Conservation (phyloP, 92 coral and sea anemone genomes). For the Parazoanthus darwini region DNA sequence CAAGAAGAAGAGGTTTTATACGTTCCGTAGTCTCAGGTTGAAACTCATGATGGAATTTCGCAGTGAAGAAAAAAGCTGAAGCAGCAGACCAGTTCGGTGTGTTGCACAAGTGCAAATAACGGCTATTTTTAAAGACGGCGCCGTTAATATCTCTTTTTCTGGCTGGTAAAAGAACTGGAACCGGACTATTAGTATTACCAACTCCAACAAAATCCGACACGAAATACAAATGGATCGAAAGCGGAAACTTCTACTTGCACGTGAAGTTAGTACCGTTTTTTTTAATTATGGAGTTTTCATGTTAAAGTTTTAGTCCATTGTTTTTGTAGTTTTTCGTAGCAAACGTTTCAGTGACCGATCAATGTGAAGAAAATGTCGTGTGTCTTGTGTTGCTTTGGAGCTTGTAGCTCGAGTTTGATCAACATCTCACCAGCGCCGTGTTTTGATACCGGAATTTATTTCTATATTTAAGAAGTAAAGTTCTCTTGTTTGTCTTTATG, state of each 20-base stretch:
- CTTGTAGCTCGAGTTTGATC: neutral
- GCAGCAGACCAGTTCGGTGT: neutral
- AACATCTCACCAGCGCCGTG: too few species aligned
- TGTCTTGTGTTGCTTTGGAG: too few species aligned
- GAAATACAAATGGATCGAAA: neutral
- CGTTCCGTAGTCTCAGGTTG: neutral
- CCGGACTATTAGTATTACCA: neutral
- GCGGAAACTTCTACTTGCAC: neutral
- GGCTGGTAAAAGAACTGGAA: slow-evolving; percentile 13
- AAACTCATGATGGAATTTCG: slow-evolving; percentile 2
- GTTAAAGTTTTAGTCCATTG: too few species aligned
- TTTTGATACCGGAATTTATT: too few species aligned
- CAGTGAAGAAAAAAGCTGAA: neutral
- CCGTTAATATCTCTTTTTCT: neutral
- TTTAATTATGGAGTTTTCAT: neutral
- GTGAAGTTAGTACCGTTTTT: neutral
- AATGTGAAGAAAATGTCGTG: too few species aligned
- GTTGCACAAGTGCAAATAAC: neutral
- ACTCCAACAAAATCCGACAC: neutral
- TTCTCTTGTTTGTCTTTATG: too few species aligned
- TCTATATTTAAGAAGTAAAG: too few species aligned
- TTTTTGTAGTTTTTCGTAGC: too few species aligned
- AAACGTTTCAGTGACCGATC: too few species aligned
- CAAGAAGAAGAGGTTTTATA: neutral
- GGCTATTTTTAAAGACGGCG: neutral